Percentiles rank a stretch among this genome's conserved stretches.
phyloP scores from a whole-genome alignment of 92 coral and sea anemone genomes.

The Meandrina meandrites region DNA sequence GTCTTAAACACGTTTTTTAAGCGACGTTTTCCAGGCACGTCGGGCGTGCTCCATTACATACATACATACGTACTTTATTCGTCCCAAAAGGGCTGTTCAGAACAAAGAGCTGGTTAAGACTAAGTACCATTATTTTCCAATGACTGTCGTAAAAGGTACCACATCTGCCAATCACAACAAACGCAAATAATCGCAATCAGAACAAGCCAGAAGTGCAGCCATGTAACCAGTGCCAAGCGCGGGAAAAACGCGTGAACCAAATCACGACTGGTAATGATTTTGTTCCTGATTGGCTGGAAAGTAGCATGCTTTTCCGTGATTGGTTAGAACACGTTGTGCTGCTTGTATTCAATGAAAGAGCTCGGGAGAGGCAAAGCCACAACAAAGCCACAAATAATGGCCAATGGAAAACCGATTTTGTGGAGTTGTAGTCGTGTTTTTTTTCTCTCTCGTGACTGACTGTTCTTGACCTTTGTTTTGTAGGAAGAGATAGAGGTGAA shows the following conservation, averaged over 20 bases:
- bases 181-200: neutral
- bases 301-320: neutral
- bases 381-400: neutral
- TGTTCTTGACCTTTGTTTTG: neutral
- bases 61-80: too few relatives aligned
- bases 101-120: too few relatives aligned
- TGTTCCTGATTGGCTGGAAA: neutral
- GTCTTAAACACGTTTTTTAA: neutral
- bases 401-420: neutral
- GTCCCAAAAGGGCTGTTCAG: too few relatives aligned
- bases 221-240: neutral
- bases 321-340: neutral
- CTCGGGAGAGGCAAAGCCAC: neutral
- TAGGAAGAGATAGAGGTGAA: conserved; percentile 96
- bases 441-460: neutral
- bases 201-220: neutral
- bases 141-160: neutral
- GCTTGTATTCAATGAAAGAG: neutral
- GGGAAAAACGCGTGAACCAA: neutral
- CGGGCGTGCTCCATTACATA: too few relatives aligned
- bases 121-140: too few relatives aligned
- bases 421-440: neutral
- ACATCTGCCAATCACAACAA: neutral
- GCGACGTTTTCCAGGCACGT: neutral
- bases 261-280: neutral